Evolutionary conservation across 2,888 invertebrate genomes (phyloP).

Genomic region (Papilio elwesi): DNA sequence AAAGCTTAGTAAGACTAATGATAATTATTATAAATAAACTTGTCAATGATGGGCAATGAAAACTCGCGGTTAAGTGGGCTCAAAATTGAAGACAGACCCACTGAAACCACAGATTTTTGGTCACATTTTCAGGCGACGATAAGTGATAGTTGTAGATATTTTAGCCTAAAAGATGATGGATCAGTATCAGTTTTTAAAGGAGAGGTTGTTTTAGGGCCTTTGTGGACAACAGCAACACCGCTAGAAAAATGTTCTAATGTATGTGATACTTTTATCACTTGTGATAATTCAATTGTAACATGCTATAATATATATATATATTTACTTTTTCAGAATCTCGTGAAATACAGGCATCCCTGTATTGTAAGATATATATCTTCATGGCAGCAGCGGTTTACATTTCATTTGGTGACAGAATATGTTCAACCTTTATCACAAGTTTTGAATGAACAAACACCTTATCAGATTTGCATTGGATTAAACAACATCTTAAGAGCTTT

Average conservation of each 20-base stretch:
- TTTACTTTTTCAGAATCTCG: constrained; percentile 87
- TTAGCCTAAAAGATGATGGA: constrained; percentile 81
- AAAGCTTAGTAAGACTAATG: not conserved
- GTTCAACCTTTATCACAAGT: constrained; percentile 89
- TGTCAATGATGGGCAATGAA: constrained; percentile 89
- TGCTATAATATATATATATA: not conserved
- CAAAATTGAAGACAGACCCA: constrained; percentile 89
- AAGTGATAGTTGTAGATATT: constrained; percentile 81
- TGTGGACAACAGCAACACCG: constrained; percentile 87
- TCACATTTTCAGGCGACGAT: constrained; percentile 87
- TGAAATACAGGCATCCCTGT: constrained; percentile 93
- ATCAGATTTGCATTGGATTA: constrained; percentile 93
- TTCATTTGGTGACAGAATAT: constrained; percentile 92
- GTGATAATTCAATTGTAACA: constrained; percentile 7
- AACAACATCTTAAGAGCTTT: constrained; percentile 92
- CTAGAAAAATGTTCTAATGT: constrained; percentile 92
- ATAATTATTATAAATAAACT: not conserved
- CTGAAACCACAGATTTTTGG: constrained; percentile 92
- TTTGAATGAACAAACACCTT: constrained; percentile 86
- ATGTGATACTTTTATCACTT: constrained; percentile 49
- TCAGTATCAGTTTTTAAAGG: constrained; percentile 90
- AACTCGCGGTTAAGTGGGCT: constrained; percentile 88
- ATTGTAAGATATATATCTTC: constrained; percentile 92
- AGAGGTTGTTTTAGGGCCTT: constrained; percentile 86
- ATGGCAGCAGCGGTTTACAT: constrained; percentile 90